Percentiles rank a stretch among this genome's conserved stretches.
Conservation (phyloP, 2,888 invertebrate genomes). For the Eupeodes latifasciatus region DNA sequence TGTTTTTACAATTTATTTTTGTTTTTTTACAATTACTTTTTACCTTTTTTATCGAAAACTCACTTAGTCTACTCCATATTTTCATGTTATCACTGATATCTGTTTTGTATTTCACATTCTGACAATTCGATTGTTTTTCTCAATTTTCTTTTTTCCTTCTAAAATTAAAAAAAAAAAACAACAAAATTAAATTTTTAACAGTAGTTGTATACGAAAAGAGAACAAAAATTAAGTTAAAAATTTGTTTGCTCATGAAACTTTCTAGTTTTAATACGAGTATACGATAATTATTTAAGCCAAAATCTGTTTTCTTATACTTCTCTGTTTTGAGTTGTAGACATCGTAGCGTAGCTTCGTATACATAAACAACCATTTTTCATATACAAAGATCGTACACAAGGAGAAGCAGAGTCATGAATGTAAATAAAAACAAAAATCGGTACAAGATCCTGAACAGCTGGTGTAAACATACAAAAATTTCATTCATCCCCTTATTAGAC, state of each 20-base stretch:
- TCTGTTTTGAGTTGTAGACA: conserved; percentile 20
- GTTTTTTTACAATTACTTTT: conserved; percentile 24
- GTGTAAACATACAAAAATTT: too few species aligned
- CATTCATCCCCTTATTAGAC: too few species aligned
- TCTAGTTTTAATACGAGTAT: background rate
- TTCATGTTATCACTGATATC: conserved; percentile 62
- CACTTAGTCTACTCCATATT: conserved; percentile 54
- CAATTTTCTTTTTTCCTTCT: background rate
- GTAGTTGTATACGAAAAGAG: background rate
- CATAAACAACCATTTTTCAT: too few species aligned
- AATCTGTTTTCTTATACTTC: background rate
- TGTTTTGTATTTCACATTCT: conserved; percentile 27
- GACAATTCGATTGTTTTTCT: conserved; percentile 6
- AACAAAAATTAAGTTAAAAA: background rate
- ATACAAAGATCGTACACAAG: too few species aligned
- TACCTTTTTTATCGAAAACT: conserved; percentile 53
- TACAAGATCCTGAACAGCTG: too few species aligned
- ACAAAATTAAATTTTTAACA: background rate
- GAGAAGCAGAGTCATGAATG: too few species aligned
- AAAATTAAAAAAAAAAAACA: conserved; percentile 26
- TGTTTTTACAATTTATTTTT: conserved; percentile 24
- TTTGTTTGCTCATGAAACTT: background rate
- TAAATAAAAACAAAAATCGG: too few species aligned
- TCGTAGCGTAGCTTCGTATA: too few species aligned
- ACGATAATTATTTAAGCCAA: background rate